Conservation (phyloP, 2,888 invertebrate genomes). For the Rutpela maculata region DNA sequence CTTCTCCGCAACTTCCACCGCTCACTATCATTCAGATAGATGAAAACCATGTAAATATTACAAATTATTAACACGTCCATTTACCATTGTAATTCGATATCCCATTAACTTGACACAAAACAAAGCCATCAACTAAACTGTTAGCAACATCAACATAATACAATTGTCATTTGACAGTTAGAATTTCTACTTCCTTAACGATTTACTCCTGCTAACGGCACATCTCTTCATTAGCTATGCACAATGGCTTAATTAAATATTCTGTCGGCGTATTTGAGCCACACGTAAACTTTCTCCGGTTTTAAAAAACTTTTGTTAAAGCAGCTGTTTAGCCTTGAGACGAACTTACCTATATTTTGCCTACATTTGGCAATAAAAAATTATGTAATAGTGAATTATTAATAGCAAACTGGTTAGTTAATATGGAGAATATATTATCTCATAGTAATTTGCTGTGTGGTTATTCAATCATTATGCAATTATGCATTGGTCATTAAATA, state of each 20-base stretch:
- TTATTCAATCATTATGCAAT: neutral
- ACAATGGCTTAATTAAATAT: slow-evolving; percentile 27
- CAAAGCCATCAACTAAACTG: slow-evolving; percentile 13
- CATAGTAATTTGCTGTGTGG: neutral
- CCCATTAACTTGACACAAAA: neutral
- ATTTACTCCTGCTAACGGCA: slow-evolving; percentile 24
- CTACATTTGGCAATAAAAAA: slow-evolving; percentile 28
- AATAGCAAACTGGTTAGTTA: slow-evolving; percentile 13
- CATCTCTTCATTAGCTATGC: slow-evolving; percentile 7
- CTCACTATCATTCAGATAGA: too few species aligned
- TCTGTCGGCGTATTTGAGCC: slow-evolving; percentile 1
- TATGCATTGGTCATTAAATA: neutral
- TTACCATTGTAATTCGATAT: slow-evolving; percentile 4
- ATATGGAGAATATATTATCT: neutral
- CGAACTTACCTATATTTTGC: neutral
- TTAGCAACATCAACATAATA: slow-evolving; percentile 5
- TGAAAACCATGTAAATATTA: neutral
- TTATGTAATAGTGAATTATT: neutral
- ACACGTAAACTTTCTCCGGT: slow-evolving; percentile 25
- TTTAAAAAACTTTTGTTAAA: slow-evolving; percentile 10
- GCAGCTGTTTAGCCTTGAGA: slow-evolving; percentile 33
- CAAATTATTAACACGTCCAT: neutral
- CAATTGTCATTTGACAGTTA: slow-evolving; percentile 24
- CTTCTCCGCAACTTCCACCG: too few species aligned
- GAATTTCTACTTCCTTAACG: slow-evolving; percentile 11